Conservation (phyloP, 2,113 vertebrate species). For the western clawed frog (Xenopus tropicalis) region UCB_Xtro_10.0 CM004445.2:120715001-120715500, state of each 20-base stretch:
- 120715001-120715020: no score
- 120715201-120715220: no score
- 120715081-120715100: no score
- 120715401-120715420: neutral
- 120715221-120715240: no score
- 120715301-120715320: neutral
- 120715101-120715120: no score
- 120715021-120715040: no score
- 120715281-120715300: neutral
- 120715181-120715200: no score
- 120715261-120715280: neutral
- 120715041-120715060: no score
- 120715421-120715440: neutral
- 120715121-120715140: no score
- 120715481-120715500: neutral
- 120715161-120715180: no score
- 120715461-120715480: neutral
- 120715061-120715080: no score
- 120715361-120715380: neutral
- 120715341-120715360: neutral
- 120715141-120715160: no score
- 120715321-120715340: neutral
- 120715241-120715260: neutral
- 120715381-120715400: neutral
- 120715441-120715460: neutral